phyloP scores from a whole-genome alignment of 2,888 invertebrate species.

The Pasiphila rectangulata region DNA sequence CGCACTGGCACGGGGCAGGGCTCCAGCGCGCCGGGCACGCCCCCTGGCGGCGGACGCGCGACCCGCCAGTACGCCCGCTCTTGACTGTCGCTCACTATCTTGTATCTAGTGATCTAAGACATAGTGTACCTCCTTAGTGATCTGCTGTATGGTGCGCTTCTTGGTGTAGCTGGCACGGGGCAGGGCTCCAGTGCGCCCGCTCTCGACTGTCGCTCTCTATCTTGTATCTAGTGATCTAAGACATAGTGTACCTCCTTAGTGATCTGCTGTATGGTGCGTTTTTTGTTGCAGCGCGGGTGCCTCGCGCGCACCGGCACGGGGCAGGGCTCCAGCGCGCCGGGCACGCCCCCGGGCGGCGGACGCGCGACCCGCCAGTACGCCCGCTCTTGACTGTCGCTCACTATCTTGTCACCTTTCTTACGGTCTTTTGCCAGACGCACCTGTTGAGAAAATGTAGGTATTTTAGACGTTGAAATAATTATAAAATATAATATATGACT shows the following conservation, averaged over 20 bases:
- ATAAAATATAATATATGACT: no score
- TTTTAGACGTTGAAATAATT: no score
- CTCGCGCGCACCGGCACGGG: slow-evolving; percentile 89
- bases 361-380: slow-evolving; percentile 98
- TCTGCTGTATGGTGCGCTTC: no score
- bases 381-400: slow-evolving; percentile 97
- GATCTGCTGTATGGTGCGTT: slow-evolving; percentile 88
- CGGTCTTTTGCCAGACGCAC: slow-evolving; percentile 95
- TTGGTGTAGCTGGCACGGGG: no score
- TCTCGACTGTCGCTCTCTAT: no score
- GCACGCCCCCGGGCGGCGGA: slow-evolving; percentile 94
- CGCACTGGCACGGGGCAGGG: slow-evolving; percentile 91
- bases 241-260: slow-evolving; percentile 88
- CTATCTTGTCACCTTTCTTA: slow-evolving; percentile 97
- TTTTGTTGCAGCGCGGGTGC: slow-evolving; percentile 84
- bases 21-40: slow-evolving; percentile 91
- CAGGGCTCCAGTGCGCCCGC: no score
- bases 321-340: slow-evolving; percentile 91
- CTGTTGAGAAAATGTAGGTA: slow-evolving; percentile 55
- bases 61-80: slow-evolving; percentile 98
- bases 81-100: slow-evolving; percentile 96
- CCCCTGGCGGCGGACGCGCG: slow-evolving; percentile 95
- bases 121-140: no score
- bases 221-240: no score
- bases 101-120: no score